Conservation (phyloP, 2,113 vertebrate genomes). For the Pseudonaja textilis region DNA sequence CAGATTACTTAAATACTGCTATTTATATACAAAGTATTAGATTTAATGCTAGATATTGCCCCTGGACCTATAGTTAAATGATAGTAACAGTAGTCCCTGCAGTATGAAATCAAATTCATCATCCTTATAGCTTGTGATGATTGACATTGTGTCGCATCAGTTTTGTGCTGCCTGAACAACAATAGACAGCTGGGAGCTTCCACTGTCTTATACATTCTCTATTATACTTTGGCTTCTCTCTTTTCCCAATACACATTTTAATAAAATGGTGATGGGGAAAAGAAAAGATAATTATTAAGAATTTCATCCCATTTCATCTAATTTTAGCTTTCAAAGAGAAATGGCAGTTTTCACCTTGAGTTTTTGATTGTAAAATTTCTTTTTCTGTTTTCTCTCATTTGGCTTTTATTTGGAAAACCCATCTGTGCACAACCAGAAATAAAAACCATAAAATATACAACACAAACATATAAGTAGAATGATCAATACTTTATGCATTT, state of each 20-base stretch:
- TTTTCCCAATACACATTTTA: neutral
- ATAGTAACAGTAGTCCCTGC: neutral
- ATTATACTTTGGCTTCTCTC: neutral
- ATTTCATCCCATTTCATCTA: slow-evolving; percentile 41
- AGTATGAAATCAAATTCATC: neutral
- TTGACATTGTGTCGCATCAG: neutral
- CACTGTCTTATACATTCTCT: neutral
- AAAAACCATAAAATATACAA: slow-evolving; percentile 62
- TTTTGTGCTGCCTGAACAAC: neutral
- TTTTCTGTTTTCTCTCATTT: slow-evolving; percentile 68
- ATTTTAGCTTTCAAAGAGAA: slow-evolving; percentile 37
- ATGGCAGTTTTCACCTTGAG: slow-evolving; percentile 45
- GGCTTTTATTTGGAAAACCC: slow-evolving; percentile 68
- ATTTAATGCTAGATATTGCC: neutral
- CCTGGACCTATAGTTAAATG: neutral
- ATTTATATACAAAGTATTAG: neutral
- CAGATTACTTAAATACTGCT: neutral
- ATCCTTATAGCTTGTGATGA: neutral
- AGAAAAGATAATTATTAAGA: slow-evolving; percentile 55
- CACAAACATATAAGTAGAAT: slow-evolving; percentile 66
- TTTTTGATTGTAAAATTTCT: slow-evolving; percentile 42
- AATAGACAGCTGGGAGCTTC: neutral
- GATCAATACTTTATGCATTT: slow-evolving; percentile 67
- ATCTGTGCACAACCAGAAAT: slow-evolving; percentile 56
- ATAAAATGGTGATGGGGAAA: neutral